These are phyloP conservation scores for Paratilapia polleni DNA, from an alignment of 2,113 vertebrate genomes.

Conservation along the genomic window DNA sequence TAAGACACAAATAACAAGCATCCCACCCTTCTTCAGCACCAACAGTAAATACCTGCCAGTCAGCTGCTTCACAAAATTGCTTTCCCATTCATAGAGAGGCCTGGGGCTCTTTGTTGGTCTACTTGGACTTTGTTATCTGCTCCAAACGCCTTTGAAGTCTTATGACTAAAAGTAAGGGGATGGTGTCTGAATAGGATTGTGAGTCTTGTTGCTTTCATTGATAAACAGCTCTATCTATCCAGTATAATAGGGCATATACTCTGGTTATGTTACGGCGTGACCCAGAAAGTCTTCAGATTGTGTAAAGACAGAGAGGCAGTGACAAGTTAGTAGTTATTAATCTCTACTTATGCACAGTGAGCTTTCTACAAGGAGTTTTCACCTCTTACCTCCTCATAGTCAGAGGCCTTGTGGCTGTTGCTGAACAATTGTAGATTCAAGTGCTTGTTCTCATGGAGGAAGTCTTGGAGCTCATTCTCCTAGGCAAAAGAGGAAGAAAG, in stretches of 20 bases:
- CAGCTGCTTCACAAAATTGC: conserved; percentile 68
- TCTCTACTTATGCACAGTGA: not conserved
- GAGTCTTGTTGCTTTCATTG: conserved; percentile 14
- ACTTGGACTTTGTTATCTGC: conserved; percentile 43
- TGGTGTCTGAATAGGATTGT: conserved; percentile 19
- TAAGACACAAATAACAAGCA: conserved; percentile 68
- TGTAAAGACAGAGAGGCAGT: conserved; percentile 9
- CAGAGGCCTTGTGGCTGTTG: conserved; percentile 74
- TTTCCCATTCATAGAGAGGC: conserved; percentile 31
- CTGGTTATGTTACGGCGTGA: conserved; percentile 1
- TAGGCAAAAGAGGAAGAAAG: conserved; percentile 60
- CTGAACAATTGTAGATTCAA: conserved; percentile 83
- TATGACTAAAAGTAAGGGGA: conserved; percentile 24
- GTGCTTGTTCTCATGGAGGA: conserved; percentile 76
- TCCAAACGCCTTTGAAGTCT: conserved; percentile 27
- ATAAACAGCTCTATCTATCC: conserved; percentile 9
- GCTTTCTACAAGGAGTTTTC: not conserved
- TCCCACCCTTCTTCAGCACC: conserved; percentile 35
- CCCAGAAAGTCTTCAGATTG: conserved; percentile 23
- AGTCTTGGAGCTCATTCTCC: conserved; percentile 88
- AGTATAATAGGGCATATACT: not conserved
- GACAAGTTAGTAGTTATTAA: conserved; percentile 1
- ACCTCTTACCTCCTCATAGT: conserved; percentile 85
- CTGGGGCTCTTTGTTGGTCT: conserved; percentile 25
- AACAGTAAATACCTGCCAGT: conserved; percentile 33